These are phyloP conservation scores for Drosophila dives DNA, from an alignment of 2,888 invertebrate species.

Conservation along the genomic window DNA sequence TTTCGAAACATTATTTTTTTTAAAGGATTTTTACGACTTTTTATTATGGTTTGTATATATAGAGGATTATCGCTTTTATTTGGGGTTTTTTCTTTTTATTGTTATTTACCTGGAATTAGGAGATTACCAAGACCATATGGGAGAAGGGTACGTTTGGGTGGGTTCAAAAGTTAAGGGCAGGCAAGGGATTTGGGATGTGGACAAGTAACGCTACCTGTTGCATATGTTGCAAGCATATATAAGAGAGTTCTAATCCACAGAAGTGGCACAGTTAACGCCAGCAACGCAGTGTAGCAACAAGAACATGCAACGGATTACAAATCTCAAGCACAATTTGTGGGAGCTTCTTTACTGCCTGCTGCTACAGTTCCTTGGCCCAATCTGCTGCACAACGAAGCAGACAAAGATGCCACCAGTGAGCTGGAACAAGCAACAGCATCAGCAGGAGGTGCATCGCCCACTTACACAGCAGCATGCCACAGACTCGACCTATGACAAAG, in stretches of 20 bases:
- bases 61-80: background rate
- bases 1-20: background rate
- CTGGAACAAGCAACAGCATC: slow-evolving; percentile 3
- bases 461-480: slow-evolving; percentile 11
- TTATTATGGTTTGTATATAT: no score
- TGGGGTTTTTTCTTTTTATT: background rate
- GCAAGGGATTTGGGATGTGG: background rate
- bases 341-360: slow-evolving; percentile 27
- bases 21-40: background rate
- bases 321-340: slow-evolving; percentile 18
- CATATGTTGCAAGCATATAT: slow-evolving; percentile 29
- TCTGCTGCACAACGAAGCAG: background rate
- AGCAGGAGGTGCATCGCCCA: background rate
- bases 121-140: slow-evolving; percentile 6
- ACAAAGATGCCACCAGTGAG: slow-evolving; percentile 11
- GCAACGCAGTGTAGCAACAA: slow-evolving; percentile 1
- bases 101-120: background rate
- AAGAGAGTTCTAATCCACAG: background rate
- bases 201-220: slow-evolving; percentile 26
- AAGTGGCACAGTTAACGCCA: slow-evolving; percentile 19
- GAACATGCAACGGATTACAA: slow-evolving; percentile 35
- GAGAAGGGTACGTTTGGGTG: background rate
- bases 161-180: background rate
- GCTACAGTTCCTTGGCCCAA: slow-evolving; percentile 24
- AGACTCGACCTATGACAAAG: slow-evolving; percentile 39